These are phyloP conservation scores for Dendrolimus punctatus DNA, from an alignment of 1,140 invertebrate species.

Conservation along the genomic window DNA sequence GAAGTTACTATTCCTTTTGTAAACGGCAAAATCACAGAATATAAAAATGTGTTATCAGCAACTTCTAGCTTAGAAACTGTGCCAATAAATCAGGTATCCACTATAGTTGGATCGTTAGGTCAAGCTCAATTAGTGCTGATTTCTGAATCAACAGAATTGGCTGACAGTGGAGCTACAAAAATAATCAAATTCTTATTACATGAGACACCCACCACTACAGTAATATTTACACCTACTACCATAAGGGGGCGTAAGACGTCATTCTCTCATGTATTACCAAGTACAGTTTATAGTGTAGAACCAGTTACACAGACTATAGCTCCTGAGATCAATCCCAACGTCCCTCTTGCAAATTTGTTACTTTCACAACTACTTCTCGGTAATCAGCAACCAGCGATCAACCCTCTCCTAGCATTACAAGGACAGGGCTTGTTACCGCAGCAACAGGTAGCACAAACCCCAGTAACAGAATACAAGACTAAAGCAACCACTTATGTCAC, in stretches of 20 bases:
- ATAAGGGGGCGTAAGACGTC: conserved; percentile 88
- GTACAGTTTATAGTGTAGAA: conserved; percentile 88
- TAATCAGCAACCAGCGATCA: conserved; percentile 74
- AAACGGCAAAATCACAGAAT: conserved; percentile 88
- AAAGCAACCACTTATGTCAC: conserved; percentile 91
- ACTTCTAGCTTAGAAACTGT: conserved; percentile 85
- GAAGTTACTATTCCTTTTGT: conserved; percentile 89
- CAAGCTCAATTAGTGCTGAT: conserved; percentile 81
- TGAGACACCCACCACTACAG: conserved; percentile 84
- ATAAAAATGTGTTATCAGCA: conserved; percentile 87
- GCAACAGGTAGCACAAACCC: conserved; percentile 60
- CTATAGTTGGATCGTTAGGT: conserved; percentile 81
- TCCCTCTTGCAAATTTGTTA: conserved; percentile 87
- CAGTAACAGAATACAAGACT: conserved; percentile 85
- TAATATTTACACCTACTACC: conserved; percentile 88
- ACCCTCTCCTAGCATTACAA: conserved; percentile 74
- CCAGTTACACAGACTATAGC: conserved; percentile 84
- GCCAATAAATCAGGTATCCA: conserved; percentile 83
- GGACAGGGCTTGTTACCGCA: conserved; percentile 66
- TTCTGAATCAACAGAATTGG: conserved; percentile 81
- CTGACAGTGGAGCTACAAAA: conserved; percentile 84
- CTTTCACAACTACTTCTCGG: conserved; percentile 87
- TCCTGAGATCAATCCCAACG: conserved; percentile 81
- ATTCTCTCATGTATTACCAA: conserved; percentile 87
- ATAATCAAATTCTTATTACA: conserved; percentile 86